Percentiles rank a stretch among this genome's conserved stretches.
phyloP scores from a whole-genome alignment of 2,797 vertebrate genomes.

The Aulostomus chinensis region DNA sequence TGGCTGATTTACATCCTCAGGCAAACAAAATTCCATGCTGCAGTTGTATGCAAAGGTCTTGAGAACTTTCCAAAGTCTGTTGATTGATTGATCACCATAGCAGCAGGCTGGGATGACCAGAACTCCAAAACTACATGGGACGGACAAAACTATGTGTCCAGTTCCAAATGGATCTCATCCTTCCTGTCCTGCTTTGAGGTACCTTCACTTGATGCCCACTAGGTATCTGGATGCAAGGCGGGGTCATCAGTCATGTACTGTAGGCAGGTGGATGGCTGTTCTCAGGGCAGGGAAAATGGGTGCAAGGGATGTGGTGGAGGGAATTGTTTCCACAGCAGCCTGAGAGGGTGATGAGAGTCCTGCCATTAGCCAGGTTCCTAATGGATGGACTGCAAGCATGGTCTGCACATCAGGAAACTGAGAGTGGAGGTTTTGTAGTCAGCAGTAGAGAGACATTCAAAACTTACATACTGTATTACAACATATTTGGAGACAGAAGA shows the following conservation, averaged over 20 bases:
- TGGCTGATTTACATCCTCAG: slow-evolving; percentile 79
- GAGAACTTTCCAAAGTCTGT: slow-evolving; percentile 83
- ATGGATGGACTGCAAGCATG: slow-evolving; percentile 87
- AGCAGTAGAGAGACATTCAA: slow-evolving; percentile 1
- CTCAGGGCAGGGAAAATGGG: slow-evolving; percentile 60
- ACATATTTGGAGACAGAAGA: neutral
- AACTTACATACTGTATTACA: too few relatives aligned
- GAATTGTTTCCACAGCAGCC: slow-evolving; percentile 48
- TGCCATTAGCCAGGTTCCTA: slow-evolving; percentile 86
- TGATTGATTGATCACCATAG: slow-evolving; percentile 87
- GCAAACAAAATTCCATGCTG: slow-evolving; percentile 81
- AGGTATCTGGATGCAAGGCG: slow-evolving; percentile 83
- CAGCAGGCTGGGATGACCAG: slow-evolving; percentile 86
- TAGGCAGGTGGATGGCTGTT: slow-evolving; percentile 81
- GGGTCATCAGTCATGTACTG: slow-evolving; percentile 87
- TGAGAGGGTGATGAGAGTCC: slow-evolving; percentile 76
- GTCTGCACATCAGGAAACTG: slow-evolving; percentile 81
- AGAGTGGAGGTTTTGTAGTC: slow-evolving; percentile 15
- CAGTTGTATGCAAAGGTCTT: slow-evolving; percentile 89
- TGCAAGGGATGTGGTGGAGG: slow-evolving; percentile 28
- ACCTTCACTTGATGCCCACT: slow-evolving; percentile 85
- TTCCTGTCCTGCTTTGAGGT: slow-evolving; percentile 30
- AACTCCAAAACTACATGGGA: slow-evolving; percentile 87
- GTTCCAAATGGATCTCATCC: slow-evolving; percentile 85
- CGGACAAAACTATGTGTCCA: slow-evolving; percentile 86